Conservation (phyloP, 1,140 invertebrate species). For the Palaemon carinicauda region DNA sequence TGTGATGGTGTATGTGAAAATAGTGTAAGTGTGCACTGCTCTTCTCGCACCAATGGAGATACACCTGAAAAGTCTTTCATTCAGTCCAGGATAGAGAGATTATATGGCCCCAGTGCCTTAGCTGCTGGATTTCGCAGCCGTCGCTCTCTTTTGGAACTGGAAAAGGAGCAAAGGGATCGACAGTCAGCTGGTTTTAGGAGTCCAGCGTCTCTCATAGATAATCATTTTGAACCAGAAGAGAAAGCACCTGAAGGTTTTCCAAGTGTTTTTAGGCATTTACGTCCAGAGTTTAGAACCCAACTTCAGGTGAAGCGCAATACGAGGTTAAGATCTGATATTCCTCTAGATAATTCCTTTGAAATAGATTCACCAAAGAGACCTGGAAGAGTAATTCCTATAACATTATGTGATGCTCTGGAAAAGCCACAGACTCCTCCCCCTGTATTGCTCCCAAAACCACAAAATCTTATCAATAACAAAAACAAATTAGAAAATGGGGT, state of each 20-base stretch:
- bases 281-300: slow-evolving; percentile 85
- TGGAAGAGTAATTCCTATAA: slow-evolving; percentile 46
- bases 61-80: slow-evolving; percentile 75
- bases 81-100: slow-evolving; percentile 83
- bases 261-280: slow-evolving; percentile 77
- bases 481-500: not conserved
- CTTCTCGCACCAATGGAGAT: slow-evolving; percentile 39
- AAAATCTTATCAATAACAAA: slow-evolving; percentile 4
- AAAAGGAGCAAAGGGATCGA: slow-evolving; percentile 40
- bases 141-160: slow-evolving; percentile 49
- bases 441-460: slow-evolving; percentile 19
- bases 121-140: slow-evolving; percentile 78
- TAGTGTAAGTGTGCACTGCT: not conserved
- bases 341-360: not conserved
- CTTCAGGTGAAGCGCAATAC: slow-evolving; percentile 69
- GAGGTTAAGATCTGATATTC: not conserved
- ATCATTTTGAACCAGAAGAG: slow-evolving; percentile 49
- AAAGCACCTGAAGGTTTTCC: slow-evolving; percentile 53
- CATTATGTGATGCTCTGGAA: slow-evolving; percentile 9
- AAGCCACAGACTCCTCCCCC: not conserved
- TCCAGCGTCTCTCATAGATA: slow-evolving; percentile 44
- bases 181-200: slow-evolving; percentile 22
- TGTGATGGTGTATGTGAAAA: not conserved
- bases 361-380: slow-evolving; percentile 38
- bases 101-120: slow-evolving; percentile 85